Base-by-base conservation (phyloP, 2,888 invertebrate species). In the Sepiola atlantica region DNA sequence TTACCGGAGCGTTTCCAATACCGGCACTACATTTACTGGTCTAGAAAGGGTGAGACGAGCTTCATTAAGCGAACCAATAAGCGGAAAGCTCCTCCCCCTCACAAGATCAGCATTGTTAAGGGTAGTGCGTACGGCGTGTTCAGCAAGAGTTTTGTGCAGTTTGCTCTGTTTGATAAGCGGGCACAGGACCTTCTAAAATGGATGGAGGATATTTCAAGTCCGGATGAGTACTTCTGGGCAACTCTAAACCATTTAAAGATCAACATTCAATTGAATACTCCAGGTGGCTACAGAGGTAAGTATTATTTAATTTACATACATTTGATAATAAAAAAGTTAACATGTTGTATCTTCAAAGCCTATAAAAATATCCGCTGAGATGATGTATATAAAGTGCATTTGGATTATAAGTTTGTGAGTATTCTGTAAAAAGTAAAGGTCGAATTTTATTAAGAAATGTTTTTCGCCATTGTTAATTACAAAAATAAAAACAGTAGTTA, bases 201-300 rank as follows among this genome's bases (percentile, higher is more conserved):
- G 97, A 96, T 96, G 32, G 94, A 95, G 28, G 96, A 96, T 24
- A 96, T 97, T 6, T 95, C 95, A 55, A 97, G 96, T 94, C 97
- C 97, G 3, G 97, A 97, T 94, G 97, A 97, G 94, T 96, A 97
- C 94, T 97, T 96, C 95, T 97, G 97, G 97, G 96, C 97, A 12
- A 97, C 97, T 0, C 94, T 97, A 18, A 96, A 97, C 94, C 97
- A 97, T 94, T 95, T 95, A 4, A 95, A 95, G 90, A 94, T 94
- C 94, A 97, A 97, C 94, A 95, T 96, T 12, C 95, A 95, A 32
- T 94, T 97, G 4, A 94, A 96, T 35, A 95, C 96, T 3, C 97
- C 97, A 0, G 97, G 97, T 0, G 95, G 96, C 12, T 97, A 96
- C 94, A 95, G 95, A 95, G 97, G 97, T 97, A 95, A 90, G 95